These are phyloP conservation scores for Vespertilio murinus DNA, from an alignment of 2,797 vertebrate genomes.

Conservation along the genomic window DNA sequence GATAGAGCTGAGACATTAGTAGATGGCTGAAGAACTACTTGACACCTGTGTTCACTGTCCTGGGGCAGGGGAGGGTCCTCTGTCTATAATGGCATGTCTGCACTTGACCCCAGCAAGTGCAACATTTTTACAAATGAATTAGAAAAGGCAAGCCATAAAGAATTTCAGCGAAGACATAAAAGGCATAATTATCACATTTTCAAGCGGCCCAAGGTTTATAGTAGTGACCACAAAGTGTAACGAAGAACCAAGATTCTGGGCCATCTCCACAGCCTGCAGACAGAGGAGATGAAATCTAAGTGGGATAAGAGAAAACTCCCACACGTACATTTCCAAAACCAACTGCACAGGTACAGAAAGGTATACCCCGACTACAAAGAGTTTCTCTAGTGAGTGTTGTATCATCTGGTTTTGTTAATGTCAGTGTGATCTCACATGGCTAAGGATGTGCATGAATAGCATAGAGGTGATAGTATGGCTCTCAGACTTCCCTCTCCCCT, in stretches of 20 bases:
- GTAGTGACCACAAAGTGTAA: background rate
- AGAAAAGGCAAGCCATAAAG: conserved; percentile 39
- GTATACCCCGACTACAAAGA: background rate
- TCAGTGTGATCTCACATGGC: background rate
- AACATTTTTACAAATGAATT: conserved; percentile 54
- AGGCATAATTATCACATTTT: conserved; percentile 59
- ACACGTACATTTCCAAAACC: background rate
- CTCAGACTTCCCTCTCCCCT: background rate
- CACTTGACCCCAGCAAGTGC: conserved; percentile 2
- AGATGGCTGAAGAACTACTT: conserved; percentile 15
- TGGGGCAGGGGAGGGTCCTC: background rate
- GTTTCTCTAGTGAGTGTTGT: background rate
- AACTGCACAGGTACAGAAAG: background rate
- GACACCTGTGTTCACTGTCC: background rate
- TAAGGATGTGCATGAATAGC: background rate
- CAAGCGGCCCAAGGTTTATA: background rate
- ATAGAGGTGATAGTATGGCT: background rate
- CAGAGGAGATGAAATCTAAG: background rate
- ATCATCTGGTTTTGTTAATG: background rate
- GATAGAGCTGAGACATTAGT: background rate
- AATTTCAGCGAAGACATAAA: conserved; percentile 44
- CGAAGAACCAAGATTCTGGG: background rate
- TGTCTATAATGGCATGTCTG: background rate
- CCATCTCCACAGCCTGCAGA: background rate
- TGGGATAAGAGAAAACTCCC: background rate